phyloP scores from a whole-genome alignment of 2,797 vertebrate species.

The Masticophis lateralis region DNA sequence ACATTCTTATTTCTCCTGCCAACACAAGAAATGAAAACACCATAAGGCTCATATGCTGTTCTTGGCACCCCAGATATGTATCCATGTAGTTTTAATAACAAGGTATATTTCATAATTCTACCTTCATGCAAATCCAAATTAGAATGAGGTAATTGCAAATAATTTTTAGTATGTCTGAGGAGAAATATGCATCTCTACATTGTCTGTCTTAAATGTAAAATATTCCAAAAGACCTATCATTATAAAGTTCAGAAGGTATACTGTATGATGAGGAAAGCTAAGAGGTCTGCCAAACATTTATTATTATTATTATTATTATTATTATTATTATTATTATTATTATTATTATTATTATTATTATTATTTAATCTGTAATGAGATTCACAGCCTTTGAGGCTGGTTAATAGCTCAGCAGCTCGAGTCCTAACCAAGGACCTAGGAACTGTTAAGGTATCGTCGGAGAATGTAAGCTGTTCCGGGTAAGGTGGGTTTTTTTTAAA shows the following conservation, averaged over 20 bases:
- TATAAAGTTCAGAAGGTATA: not conserved
- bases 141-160: not conserved
- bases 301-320: not conserved
- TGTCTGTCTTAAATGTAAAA: not conserved
- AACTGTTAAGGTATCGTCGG: no score
- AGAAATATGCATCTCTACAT: not conserved
- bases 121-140: not conserved
- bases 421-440: no score
- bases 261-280: not conserved
- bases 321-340: no score
- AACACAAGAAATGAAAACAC: not conserved
- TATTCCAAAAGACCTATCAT: not conserved
- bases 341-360: no score
- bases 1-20: not conserved
- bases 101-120: not conserved
- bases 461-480: no score
- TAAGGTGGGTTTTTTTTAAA: no score
- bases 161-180: not conserved
- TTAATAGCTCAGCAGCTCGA: no score
- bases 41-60: not conserved
- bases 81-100: not conserved
- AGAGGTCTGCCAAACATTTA: not conserved
- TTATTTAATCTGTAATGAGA: no score
- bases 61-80: not conserved
- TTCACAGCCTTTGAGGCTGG: no score